Conservation (phyloP, 2,888 invertebrate genomes). For the Cyaniris semiargus region DNA sequence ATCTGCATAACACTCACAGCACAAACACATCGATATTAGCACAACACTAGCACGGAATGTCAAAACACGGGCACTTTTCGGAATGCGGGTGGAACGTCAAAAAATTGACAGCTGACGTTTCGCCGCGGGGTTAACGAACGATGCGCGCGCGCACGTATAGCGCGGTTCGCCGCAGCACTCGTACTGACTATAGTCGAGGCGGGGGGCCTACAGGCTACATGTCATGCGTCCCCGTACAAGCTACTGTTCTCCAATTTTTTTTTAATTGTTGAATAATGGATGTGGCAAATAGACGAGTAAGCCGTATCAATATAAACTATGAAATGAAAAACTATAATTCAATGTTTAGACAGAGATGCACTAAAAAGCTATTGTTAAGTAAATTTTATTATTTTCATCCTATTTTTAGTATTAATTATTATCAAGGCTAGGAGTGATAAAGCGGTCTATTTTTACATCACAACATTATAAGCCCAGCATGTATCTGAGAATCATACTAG, state of each 20-base stretch:
- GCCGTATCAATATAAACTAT: too few relatives aligned
- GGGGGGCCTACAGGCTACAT: conserved; percentile 62
- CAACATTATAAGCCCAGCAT: too few relatives aligned
- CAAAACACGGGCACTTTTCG: conserved; percentile 47
- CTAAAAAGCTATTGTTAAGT: too few relatives aligned
- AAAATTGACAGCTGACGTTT: conserved; percentile 69
- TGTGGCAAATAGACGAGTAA: not conserved
- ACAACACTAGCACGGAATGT: conserved; percentile 65
- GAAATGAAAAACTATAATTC: too few relatives aligned
- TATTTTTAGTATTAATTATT: too few relatives aligned
- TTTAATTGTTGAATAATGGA: conserved; percentile 12
- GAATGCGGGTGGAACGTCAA: conserved; percentile 57
- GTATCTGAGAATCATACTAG: too few relatives aligned
- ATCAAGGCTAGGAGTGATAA: too few relatives aligned
- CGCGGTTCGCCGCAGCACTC: conserved; percentile 62
- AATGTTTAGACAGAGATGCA: too few relatives aligned
- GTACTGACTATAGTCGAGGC: conserved; percentile 54
- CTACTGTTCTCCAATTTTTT: conserved; percentile 47
- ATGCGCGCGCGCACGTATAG: conserved; percentile 58
- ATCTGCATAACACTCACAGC: conserved; percentile 59
- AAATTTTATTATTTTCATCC: too few relatives aligned
- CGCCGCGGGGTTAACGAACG: conserved; percentile 62
- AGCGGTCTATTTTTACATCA: too few relatives aligned
- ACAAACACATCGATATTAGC: conserved; percentile 45
- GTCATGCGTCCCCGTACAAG: conserved; percentile 64